Conservation (phyloP, 2,888 invertebrate genomes). For the Tanytarsus gracilentus region DNA sequence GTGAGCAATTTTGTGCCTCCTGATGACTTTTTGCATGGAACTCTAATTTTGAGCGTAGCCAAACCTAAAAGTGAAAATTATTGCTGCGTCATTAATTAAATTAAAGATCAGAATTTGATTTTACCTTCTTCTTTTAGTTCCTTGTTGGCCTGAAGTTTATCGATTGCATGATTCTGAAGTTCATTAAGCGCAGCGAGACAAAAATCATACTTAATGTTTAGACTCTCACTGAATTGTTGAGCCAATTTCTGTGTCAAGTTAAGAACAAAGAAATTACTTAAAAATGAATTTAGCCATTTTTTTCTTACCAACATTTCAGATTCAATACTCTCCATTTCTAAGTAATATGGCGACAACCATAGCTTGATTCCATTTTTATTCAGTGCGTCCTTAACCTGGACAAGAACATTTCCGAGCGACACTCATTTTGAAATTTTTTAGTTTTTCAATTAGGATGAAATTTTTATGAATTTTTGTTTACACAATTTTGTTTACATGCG, state of each 20-base stretch:
- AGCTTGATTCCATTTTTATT: slow-evolving; percentile 61
- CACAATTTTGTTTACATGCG: not conserved
- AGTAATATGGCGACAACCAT: slow-evolving; percentile 64
- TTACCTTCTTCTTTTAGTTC: slow-evolving; percentile 53
- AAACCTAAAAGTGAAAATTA: slow-evolving; percentile 48
- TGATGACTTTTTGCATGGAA: slow-evolving; percentile 45
- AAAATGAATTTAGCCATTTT: slow-evolving; percentile 7
- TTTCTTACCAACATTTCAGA: slow-evolving; percentile 38
- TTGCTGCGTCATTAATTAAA: not conserved
- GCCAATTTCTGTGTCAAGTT: slow-evolving; percentile 61
- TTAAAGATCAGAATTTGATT: not conserved
- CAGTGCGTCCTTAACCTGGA: slow-evolving; percentile 57
- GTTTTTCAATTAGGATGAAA: no score
- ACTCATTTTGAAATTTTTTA: not conserved
- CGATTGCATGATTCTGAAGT: slow-evolving; percentile 59
- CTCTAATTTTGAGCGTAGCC: slow-evolving; percentile 62
- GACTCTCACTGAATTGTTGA: slow-evolving; percentile 47
- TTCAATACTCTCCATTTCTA: slow-evolving; percentile 45
- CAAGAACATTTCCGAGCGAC: slow-evolving; percentile 50
- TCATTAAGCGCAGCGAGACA: slow-evolving; percentile 51
- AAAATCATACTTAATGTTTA: slow-evolving; percentile 47
- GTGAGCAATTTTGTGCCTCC: slow-evolving; percentile 45
- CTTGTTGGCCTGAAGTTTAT: slow-evolving; percentile 59
- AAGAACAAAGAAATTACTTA: slow-evolving; percentile 29
- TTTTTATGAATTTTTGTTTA: no score